Conservation (phyloP, 2,113 vertebrate species). For the Phalacrocorax carbo region DNA sequence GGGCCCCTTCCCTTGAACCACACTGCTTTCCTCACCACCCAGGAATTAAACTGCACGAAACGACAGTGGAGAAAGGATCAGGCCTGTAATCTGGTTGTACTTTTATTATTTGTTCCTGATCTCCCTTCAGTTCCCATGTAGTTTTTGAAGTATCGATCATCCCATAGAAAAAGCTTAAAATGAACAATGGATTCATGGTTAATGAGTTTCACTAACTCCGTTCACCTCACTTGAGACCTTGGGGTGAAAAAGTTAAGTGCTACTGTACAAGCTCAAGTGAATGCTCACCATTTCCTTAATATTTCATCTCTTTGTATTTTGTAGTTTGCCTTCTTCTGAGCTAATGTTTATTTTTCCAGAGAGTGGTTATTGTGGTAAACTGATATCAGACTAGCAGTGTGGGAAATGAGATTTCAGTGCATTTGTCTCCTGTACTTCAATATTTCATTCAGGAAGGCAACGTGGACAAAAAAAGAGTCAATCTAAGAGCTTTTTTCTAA, state of each 20-base stretch:
- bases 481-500: not conserved
- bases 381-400: slow-evolving; percentile 8
- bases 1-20: not conserved
- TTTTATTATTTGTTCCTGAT: not conserved
- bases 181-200: slow-evolving; percentile 36
- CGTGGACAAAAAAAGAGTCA: not conserved
- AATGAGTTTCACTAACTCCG: not conserved
- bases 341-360: slow-evolving; percentile 52
- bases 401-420: slow-evolving; percentile 1
- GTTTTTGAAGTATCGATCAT: not conserved
- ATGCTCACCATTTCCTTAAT: slow-evolving; percentile 49
- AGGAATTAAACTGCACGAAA: not conserved
- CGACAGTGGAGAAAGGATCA: not conserved
- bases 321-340: slow-evolving; percentile 16
- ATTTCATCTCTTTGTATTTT: slow-evolving; percentile 38
- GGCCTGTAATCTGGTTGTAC: not conserved
- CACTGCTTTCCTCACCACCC: not conserved
- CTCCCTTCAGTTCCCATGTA: not conserved
- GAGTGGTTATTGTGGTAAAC: slow-evolving; percentile 20
- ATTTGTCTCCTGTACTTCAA: not conserved
- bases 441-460: not conserved
- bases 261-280: slow-evolving; percentile 34
- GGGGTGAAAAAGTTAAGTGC: slow-evolving; percentile 55
- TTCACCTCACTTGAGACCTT: not conserved
- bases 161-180: not conserved